Evolutionary conservation across 2,888 invertebrate genomes (phyloP).

Genomic region (Drosophila hamatofila): DNA sequence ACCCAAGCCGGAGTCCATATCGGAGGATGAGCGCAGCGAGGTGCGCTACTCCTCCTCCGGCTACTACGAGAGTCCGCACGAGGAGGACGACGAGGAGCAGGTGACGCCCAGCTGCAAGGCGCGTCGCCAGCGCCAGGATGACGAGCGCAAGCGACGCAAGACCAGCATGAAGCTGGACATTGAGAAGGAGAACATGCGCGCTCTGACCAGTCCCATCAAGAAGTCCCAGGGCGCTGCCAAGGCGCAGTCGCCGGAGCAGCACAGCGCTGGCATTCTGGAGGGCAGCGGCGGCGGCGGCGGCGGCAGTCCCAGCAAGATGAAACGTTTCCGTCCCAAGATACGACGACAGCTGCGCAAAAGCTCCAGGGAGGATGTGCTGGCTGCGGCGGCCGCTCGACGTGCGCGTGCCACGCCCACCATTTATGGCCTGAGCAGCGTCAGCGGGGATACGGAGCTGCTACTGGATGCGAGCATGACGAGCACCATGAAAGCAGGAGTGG

Average conservation of each 20-base stretch:
- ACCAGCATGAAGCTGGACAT: slow-evolving; percentile 92
- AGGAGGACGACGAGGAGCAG: slow-evolving; percentile 86
- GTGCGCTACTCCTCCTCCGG: slow-evolving; percentile 90
- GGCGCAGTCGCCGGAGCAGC: slow-evolving; percentile 79
- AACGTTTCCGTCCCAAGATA: slow-evolving; percentile 85
- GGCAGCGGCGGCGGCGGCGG: slow-evolving; percentile 85
- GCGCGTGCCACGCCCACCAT: slow-evolving; percentile 56
- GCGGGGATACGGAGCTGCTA: slow-evolving; percentile 75
- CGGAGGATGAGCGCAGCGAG: slow-evolving; percentile 90
- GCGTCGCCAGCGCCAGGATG: slow-evolving; percentile 88
- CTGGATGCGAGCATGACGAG: slow-evolving; percentile 75
- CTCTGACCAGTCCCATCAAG: slow-evolving; percentile 85
- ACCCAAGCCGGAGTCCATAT: slow-evolving; percentile 87
- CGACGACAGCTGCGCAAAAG: slow-evolving; percentile 83
- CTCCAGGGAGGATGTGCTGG: slow-evolving; percentile 81
- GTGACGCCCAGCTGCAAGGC: slow-evolving; percentile 57
- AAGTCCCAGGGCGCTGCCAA: slow-evolving; percentile 61
- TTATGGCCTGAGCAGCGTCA: slow-evolving; percentile 64
- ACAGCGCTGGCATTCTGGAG: slow-evolving; percentile 50
- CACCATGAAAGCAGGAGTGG: slow-evolving; percentile 18
- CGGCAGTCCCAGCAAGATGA: slow-evolving; percentile 85
- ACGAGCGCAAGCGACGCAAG: slow-evolving; percentile 90
- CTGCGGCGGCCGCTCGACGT: slow-evolving; percentile 69
- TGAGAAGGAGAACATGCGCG: slow-evolving; percentile 87
- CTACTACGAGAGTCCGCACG: slow-evolving; percentile 91